Evolutionary conservation across 2,888 invertebrate genomes (phyloP), one percentile per base, ranked within the genome.

Genomic region (Crepidodera aurea): DNA sequence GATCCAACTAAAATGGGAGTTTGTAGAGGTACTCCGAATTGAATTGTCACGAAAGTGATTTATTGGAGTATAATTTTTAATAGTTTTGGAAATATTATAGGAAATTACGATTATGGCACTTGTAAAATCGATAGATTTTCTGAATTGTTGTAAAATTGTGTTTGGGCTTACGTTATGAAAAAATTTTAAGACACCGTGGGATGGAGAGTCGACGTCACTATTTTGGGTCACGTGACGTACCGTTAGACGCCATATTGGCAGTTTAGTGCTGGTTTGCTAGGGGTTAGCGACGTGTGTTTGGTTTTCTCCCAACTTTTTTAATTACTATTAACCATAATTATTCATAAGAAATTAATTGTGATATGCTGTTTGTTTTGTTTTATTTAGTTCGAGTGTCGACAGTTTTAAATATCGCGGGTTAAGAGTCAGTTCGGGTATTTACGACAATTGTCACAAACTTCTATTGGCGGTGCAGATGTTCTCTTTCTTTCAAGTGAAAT

Each of bases 171-270:
- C 80, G 80, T 80, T 78, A 78, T 70, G 78, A 77, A 79, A 79
- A 78, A 79, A 78, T 73, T 73, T 76, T 70, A 74, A 77, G 78
- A 78, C 77, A 77, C 75, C 73, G 76, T 73, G 76, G 76, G 75
- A 75, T 73, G 73, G 79, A 77, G 77, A 71, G 74, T 25, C 77
- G 79, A 81, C 82, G 82, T 82, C 82, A 83, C 82, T 81, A 78
- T 82, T 81, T 69, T 79, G 75, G 82, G 77, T 84, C 84, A 84
- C 84, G 84, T 85, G 84, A 85, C 82, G 79, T 77, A 78, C 80
- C 81, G 83, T 82, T 81, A 81, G 81, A 82, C 84, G 85, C 85
- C 85, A 85, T 85, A 84, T 85, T 84, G 83, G 83, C 82, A 83
- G 82, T 82, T 83, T 79, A 80, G 82, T 82, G 80, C 78, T 77